Evolutionary conservation across 2,797 vertebrate genomes (phyloP).

Genomic region (Scolopax rusticola): DNA sequence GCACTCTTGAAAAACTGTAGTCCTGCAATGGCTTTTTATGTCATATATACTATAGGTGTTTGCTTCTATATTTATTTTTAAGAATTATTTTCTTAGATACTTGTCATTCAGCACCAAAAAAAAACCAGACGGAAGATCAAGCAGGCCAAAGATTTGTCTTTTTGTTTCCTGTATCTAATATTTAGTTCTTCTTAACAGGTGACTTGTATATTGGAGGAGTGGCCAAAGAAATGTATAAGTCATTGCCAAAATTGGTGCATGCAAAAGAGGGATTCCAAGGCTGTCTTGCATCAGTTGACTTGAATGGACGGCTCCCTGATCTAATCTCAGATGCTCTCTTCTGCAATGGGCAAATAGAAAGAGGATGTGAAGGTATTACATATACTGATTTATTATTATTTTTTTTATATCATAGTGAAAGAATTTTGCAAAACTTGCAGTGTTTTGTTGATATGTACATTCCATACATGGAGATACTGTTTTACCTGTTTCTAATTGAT

Average conservation of each 20-base stretch:
- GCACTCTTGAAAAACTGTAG: not conserved
- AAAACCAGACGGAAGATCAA: not conserved
- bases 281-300: conserved; percentile 94
- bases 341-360: conserved; percentile 96
- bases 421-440: not conserved
- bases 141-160: fast-evolving
- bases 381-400: not conserved
- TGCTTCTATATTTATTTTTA: not conserved
- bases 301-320: conserved; percentile 95
- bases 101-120: not conserved
- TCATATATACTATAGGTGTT: not conserved
- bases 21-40: not conserved
- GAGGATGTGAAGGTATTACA: conserved; percentile 94
- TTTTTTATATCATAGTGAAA: not conserved
- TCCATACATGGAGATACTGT: not conserved
- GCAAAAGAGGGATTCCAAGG: conserved; percentile 98
- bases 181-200: conserved; percentile 79
- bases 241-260: conserved; percentile 93
- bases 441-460: not conserved
- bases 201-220: conserved; percentile 94
- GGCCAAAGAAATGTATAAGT: conserved; percentile 93
- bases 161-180: not conserved
- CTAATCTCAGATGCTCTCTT: conserved; percentile 94
- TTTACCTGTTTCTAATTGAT: conserved; percentile 18
- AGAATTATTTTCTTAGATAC: not conserved